Conservation (phyloP, 2,797 vertebrate species). For the Sebastes kiyomatsui region DNA sequence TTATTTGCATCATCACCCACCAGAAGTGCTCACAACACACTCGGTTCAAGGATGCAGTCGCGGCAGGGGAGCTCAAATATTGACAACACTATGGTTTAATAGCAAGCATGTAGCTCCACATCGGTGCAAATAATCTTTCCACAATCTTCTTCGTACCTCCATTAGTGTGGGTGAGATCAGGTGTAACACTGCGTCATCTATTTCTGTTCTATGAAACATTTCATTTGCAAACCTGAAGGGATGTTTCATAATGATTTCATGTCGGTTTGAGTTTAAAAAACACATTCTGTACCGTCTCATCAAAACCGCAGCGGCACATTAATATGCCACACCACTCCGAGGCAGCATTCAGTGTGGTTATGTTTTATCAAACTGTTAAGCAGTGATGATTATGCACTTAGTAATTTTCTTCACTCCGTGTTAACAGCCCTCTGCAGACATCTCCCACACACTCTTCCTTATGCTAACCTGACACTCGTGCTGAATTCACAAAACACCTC, state of each 20-base stretch:
- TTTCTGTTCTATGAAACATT: neutral
- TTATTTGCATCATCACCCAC: constrained; percentile 34
- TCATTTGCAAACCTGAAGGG: constrained; percentile 2
- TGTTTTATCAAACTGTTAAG: constrained; percentile 49
- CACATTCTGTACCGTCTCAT: neutral
- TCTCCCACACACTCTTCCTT: constrained; percentile 61
- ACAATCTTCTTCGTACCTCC: neutral
- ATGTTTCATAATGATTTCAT: constrained; percentile 8
- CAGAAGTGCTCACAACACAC: constrained; percentile 12
- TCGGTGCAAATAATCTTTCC: neutral
- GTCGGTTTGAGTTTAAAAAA: neutral
- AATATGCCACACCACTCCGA: constrained; percentile 21
- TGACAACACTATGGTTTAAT: constrained; percentile 34
- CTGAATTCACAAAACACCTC: constrained; percentile 60
- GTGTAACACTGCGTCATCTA: neutral
- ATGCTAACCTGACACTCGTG: constrained; percentile 37
- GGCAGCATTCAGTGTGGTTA: constrained; percentile 7
- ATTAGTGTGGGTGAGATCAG: neutral
- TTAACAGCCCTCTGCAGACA: constrained; percentile 50
- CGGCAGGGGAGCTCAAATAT: constrained; percentile 49
- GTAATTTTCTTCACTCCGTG: constrained; percentile 49
- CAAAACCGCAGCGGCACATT: neutral
- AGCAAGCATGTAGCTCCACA: constrained; percentile 6
- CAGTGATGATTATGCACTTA: constrained; percentile 49
- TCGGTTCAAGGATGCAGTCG: constrained; percentile 13